Evolutionary conservation across 2,113 vertebrate species (phyloP).

Genomic region (Ellobius talpinus): DNA sequence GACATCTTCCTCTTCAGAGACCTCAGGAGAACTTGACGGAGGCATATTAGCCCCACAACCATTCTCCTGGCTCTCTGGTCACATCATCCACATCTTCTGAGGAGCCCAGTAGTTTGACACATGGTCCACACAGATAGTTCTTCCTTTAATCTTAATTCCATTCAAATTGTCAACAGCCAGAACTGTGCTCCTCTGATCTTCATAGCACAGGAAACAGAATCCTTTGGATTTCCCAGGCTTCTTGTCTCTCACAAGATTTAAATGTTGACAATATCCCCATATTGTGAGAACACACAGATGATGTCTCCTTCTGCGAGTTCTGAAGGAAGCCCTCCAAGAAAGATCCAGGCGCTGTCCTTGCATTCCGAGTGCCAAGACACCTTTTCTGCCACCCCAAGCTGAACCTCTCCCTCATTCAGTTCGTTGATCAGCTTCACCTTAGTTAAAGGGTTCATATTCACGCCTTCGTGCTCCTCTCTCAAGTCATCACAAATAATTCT

Average conservation of each 20-base stretch:
- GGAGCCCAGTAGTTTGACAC: conserved; percentile 95
- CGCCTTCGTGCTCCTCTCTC: rapidly evolving
- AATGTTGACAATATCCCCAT: conserved; percentile 97
- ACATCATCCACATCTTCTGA: conserved; percentile 92
- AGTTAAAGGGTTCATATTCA: conserved; percentile 89
- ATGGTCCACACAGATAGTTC: conserved; percentile 96
- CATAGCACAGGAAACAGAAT: conserved; percentile 97
- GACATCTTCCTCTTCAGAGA: conserved; percentile 85
- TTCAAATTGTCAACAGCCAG: conserved; percentile 98
- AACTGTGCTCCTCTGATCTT: conserved; percentile 97
- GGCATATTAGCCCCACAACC: conserved; percentile 90
- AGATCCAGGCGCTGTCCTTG: conserved; percentile 97
- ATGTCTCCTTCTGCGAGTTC: too few species aligned
- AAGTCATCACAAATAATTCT: rapidly evolving
- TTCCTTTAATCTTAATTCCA: conserved; percentile 97
- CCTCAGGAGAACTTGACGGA: conserved; percentile 73
- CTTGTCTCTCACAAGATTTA: conserved; percentile 96
- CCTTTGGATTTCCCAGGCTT: conserved; percentile 97
- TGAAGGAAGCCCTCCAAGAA: conserved; percentile 85
- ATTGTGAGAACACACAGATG: conserved; percentile 72
- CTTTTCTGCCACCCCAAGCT: conserved; percentile 92
- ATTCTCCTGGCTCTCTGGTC: conserved; percentile 89
- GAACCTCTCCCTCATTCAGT: conserved; percentile 94
- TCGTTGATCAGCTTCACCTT: conserved; percentile 98
- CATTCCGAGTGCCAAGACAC: conserved; percentile 96